Evolutionary conservation across 2,888 invertebrate genomes (phyloP).

Genomic region (Nemotelus pantherinus): DNA sequence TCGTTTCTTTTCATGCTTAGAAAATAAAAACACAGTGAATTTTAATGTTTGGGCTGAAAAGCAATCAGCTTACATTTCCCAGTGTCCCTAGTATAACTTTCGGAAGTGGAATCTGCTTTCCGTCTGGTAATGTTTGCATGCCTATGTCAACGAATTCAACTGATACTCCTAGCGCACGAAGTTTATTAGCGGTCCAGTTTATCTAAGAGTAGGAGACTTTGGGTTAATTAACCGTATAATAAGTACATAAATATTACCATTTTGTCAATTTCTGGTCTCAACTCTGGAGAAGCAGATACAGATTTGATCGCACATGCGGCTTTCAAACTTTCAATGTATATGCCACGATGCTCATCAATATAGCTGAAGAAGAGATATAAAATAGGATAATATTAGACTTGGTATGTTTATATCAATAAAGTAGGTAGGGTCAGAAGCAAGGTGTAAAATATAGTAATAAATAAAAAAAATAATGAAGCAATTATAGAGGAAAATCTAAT

Average conservation of each 20-base stretch:
- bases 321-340: conserved; percentile 80
- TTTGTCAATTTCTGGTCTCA: conserved; percentile 79
- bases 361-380: conserved; percentile 66
- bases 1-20: conserved; percentile 82
- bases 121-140: conserved; percentile 76
- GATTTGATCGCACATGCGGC: conserved; percentile 94
- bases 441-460: too few relatives aligned
- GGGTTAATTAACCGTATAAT: neutral
- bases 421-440: too few relatives aligned
- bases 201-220: conserved; percentile 61
- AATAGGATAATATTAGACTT: too few relatives aligned
- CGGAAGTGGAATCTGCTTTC: conserved; percentile 79
- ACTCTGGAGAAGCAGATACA: conserved; percentile 91
- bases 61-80: conserved; percentile 68
- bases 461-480: too few relatives aligned
- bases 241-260: conserved; percentile 69
- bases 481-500: too few relatives aligned
- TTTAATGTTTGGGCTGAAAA: neutral
- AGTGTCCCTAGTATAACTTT: conserved; percentile 84
- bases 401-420: too few relatives aligned
- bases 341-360: conserved; percentile 79
- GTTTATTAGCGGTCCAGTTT: conserved; percentile 78
- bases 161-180: conserved; percentile 76
- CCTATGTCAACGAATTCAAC: conserved; percentile 82
- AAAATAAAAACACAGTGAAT: conserved; percentile 20